Evolutionary conservation across 2,113 vertebrate species (phyloP), one percentile per base, ranked within the genome.

Genomic region (Pontoporia blainvillei): DNA sequence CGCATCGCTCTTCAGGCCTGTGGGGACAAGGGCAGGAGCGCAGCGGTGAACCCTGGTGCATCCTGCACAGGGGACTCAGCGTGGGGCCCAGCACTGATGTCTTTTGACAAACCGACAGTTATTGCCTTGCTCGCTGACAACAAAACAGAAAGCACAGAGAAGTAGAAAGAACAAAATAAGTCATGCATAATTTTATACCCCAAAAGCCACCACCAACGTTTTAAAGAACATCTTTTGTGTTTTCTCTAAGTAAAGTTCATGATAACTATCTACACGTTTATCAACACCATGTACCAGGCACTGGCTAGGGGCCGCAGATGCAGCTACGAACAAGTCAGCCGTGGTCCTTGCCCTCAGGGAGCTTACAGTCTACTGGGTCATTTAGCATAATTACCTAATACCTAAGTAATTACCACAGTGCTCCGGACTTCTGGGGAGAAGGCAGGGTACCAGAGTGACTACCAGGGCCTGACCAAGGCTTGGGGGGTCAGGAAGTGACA

Each of bases 1-100:
- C 97, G 99, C 99, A 99, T 99, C 96, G 98, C 99, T 98, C 98
- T 98, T 98, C 99, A 98, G 98, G 95, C 94, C 96, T 98, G 96
- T 0, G 0, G 95, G 97, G 52, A 96, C 84, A 93, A 94, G 88
- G 73, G 69, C 25, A 97, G 67, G 73, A 46, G 44, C 20, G 41
- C 59, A 57, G 71, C 54, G 9, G 91, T 95, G 92, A 97, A 83
- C 83, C 93, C 57, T 52, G 20, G 62, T 9, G 57, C 71, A 59
- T 52, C 78, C 14, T 2, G 31, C 95, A 72, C 41, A 91, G 96
- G 36, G 0, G 73, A 89, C 44, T 17, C 78, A 36, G 6, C 82
- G 34, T 41, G 8, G 13, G 27, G 18, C 83, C 12, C 61, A 0
- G 29, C 20, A 12, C 31, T 3, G 44, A 20, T 3, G 11, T 2